Evolutionary conservation across 1,140 invertebrate genomes (phyloP).

Genomic region (Trichonephila clavata): DNA sequence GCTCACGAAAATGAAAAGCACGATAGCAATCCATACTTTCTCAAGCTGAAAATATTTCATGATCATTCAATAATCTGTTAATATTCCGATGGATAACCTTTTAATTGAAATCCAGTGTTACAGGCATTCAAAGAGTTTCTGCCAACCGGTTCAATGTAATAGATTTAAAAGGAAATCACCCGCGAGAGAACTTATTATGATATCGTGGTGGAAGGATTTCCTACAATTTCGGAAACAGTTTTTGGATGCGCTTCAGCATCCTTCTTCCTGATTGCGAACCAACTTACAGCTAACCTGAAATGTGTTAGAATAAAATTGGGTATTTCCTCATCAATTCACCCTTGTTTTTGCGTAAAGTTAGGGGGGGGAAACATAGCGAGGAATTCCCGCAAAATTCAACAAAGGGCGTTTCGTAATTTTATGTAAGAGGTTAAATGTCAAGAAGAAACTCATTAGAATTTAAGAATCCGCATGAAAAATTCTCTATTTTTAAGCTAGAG

Average conservation of each 20-base stretch:
- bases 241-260: neutral
- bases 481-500: too few species aligned
- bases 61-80: neutral
- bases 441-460: too few species aligned
- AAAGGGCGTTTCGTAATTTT: too few species aligned
- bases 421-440: too few species aligned
- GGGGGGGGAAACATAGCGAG: neutral
- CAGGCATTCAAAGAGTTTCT: too few species aligned
- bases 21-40: neutral
- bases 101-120: neutral
- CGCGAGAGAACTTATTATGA: neutral
- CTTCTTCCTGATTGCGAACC: slow-evolving; percentile 10
- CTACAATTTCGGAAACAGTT: slow-evolving; percentile 18
- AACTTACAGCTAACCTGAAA: neutral
- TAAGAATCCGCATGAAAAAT: too few species aligned
- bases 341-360: neutral
- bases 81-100: neutral
- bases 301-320: neutral
- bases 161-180: neutral
- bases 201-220: slow-evolving; percentile 16
- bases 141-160: neutral
- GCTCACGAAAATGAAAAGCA: neutral
- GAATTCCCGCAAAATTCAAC: too few species aligned
- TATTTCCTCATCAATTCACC: neutral
- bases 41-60: neutral